Evolutionary conservation across 2,113 vertebrate species (phyloP).

Genomic region (Heloderma charlesbogerti): DNA sequence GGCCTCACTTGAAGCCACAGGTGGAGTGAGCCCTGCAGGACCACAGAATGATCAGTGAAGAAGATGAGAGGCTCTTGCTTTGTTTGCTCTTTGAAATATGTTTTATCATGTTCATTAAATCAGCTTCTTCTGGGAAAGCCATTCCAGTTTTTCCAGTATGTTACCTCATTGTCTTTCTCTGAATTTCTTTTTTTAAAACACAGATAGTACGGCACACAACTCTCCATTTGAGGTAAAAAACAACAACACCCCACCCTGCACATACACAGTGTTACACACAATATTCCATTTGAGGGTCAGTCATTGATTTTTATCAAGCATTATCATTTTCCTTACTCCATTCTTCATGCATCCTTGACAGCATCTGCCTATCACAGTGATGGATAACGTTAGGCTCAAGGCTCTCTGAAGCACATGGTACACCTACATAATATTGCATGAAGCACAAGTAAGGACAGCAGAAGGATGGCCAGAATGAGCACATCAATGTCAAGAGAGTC

Average conservation of each 20-base stretch:
- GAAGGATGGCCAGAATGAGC: not conserved
- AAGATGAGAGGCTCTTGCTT: not conserved
- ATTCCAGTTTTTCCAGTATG: not conserved
- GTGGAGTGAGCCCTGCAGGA: not conserved
- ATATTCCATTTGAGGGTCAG: not conserved
- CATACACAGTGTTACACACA: not conserved
- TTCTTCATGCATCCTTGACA: constrained; percentile 16
- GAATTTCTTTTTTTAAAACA: not conserved
- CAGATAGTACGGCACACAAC: not conserved
- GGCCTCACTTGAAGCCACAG: not conserved
- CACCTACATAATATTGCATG: not conserved
- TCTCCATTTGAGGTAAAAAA: not conserved
- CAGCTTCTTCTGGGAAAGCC: not conserved
- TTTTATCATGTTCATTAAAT: not conserved
- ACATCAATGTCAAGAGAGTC: not conserved
- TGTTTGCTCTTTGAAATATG: not conserved
- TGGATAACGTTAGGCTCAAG: constrained; percentile 27
- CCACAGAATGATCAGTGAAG: not conserved
- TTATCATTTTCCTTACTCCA: not conserved
- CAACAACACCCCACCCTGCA: not conserved
- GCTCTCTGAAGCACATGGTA: not conserved
- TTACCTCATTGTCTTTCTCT: not conserved
- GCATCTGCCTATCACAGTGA: constrained; percentile 11
- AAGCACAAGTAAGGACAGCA: not conserved
- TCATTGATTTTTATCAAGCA: not conserved